A percentile compares a stretch with the other conserved stretches of the same genome.
Conservation (phyloP, 2,797 vertebrate species). For the Petrocephalus sullivani region DNA sequence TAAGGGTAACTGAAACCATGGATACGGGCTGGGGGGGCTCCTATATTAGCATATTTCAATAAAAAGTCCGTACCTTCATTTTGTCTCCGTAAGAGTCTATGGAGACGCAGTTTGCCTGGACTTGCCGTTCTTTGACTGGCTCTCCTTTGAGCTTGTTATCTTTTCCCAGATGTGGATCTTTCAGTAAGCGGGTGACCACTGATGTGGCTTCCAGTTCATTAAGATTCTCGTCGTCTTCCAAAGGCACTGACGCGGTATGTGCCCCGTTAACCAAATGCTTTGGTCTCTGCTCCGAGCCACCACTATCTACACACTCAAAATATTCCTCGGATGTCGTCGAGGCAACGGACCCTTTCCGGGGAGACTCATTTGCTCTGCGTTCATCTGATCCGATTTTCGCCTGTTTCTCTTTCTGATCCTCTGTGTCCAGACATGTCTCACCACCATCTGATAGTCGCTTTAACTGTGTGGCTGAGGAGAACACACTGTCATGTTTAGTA, state of each 20-base stretch:
- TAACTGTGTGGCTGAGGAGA: background rate
- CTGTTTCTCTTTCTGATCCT: background rate
- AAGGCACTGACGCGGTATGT: background rate
- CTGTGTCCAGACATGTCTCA: background rate
- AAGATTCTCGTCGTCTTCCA: background rate
- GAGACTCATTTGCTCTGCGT: background rate
- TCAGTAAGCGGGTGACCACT: background rate
- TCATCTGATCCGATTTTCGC: background rate
- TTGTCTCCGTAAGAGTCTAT: background rate
- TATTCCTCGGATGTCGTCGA: slow-evolving; percentile 1
- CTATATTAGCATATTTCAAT: background rate
- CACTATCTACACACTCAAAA: background rate
- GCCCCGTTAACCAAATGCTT: background rate
- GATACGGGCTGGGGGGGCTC: background rate
- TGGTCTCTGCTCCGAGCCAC: background rate
- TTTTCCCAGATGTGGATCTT: background rate
- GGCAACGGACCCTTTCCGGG: background rate
- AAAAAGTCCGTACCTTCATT: background rate
- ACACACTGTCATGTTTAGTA: background rate
- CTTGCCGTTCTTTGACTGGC: background rate
- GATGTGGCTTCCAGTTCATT: background rate
- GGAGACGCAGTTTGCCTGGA: background rate
- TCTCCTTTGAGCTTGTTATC: background rate
- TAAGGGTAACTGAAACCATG: background rate
- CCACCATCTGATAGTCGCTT: background rate